phyloP scores from a whole-genome alignment of 1,140 invertebrate species.

The honey bee (Apis mellifera) region DNA sequence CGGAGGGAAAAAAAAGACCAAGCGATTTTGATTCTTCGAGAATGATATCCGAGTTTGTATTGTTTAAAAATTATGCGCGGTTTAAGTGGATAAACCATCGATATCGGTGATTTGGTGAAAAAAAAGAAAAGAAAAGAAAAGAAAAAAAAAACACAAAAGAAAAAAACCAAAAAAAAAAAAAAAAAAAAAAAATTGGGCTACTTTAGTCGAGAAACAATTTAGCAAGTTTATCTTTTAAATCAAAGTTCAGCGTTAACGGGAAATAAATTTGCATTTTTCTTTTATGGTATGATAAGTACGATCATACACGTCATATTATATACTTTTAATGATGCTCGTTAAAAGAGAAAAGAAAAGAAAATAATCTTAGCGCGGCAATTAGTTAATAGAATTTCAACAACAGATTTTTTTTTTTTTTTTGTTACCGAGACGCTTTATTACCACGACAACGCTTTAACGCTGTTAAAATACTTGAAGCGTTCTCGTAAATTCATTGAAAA shows the following conservation, averaged over 20 bases:
- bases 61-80: slow-evolving; percentile 3
- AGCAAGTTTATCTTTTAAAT: slow-evolving; percentile 29
- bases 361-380: neutral
- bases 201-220: slow-evolving; percentile 13
- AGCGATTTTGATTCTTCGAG: neutral
- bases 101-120: slow-evolving; percentile 27
- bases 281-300: slow-evolving; percentile 56
- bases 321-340: slow-evolving; percentile 60
- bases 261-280: slow-evolving; percentile 71
- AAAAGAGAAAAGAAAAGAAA: slow-evolving; percentile 17
- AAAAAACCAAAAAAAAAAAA: too few relatives aligned
- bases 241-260: slow-evolving; percentile 30
- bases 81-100: slow-evolving; percentile 39
- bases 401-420: too few relatives aligned
- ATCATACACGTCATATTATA: slow-evolving; percentile 37
- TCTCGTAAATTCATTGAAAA: slow-evolving; percentile 46
- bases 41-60: slow-evolving; percentile 7
- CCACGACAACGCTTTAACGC: neutral
- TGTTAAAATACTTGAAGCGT: slow-evolving; percentile 31
- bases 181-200: neutral
- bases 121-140: too few relatives aligned
- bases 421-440: slow-evolving; percentile 19
- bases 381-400: neutral
- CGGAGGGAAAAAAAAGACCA: neutral
- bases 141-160: too few relatives aligned